phyloP scores from a whole-genome alignment of 2,113 vertebrate genomes.

The Xenopus laevis region DNA sequence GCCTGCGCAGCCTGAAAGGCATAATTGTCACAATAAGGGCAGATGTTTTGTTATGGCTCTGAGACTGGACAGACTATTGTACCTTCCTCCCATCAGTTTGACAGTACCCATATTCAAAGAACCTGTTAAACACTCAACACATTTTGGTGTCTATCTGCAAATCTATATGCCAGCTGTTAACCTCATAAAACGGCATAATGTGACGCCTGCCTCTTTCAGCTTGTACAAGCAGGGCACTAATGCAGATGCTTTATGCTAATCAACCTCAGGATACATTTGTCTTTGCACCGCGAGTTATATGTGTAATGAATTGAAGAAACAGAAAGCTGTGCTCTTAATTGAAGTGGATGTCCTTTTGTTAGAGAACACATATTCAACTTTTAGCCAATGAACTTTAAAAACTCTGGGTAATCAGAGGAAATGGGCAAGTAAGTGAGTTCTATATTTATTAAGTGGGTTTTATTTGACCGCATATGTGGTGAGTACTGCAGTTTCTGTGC shows the following conservation, averaged over 20 bases:
- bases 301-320: constrained; percentile 34
- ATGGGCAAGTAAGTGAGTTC: too few relatives aligned
- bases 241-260: constrained; percentile 44
- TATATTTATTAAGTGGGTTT: too few relatives aligned
- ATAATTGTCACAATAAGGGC: constrained; percentile 56
- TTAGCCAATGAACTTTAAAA: constrained; percentile 22
- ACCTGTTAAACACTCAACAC: constrained; percentile 46
- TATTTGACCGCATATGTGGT: too few relatives aligned
- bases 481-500: too few relatives aligned
- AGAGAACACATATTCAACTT: constrained; percentile 18
- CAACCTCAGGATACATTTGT: constrained; percentile 33
- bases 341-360: constrained; percentile 22
- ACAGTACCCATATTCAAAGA: constrained; percentile 49
- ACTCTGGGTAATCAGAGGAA: too few relatives aligned
- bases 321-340: constrained; percentile 24
- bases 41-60: constrained; percentile 56
- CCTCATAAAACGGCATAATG: constrained; percentile 31
- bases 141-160: constrained; percentile 52
- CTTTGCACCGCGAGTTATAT: constrained; percentile 31
- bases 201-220: constrained; percentile 11
- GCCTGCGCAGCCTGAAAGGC: constrained; percentile 53
- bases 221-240: constrained; percentile 32
- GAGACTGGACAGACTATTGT: constrained; percentile 54
- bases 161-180: constrained; percentile 43
- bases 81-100: constrained; percentile 53